Evolutionary conservation across 2,113 vertebrate species (phyloP).

Genomic region (Alaudala cheleensis): DNA sequence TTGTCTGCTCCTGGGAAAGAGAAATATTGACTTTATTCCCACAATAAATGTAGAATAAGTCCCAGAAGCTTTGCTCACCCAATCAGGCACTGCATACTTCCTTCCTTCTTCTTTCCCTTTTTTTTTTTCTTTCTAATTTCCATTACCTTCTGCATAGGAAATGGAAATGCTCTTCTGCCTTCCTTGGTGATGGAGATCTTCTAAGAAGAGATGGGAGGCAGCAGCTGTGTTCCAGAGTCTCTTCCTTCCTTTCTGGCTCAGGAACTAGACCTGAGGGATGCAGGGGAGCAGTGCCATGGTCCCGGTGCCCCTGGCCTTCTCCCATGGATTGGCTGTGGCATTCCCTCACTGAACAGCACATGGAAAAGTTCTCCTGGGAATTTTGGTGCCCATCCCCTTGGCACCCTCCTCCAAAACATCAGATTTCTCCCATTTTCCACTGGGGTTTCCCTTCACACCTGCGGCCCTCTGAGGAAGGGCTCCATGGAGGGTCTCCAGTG

Average conservation of each 20-base stretch:
- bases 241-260: background rate
- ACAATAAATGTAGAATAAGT: background rate
- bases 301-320: background rate
- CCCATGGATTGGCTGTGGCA: background rate
- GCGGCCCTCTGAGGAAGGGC: rapidly evolving
- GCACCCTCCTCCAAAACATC: background rate
- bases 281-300: background rate
- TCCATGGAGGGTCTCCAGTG: background rate
- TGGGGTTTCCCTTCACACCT: background rate
- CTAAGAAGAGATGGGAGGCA: background rate
- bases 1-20: background rate
- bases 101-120: background rate
- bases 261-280: background rate
- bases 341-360: background rate
- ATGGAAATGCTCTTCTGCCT: background rate
- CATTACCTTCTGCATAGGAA: background rate
- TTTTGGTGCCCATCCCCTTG: background rate
- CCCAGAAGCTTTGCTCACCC: background rate
- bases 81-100: rapidly evolving
- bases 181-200: background rate
- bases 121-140: too few species aligned
- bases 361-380: background rate
- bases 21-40: background rate
- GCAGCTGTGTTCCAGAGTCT: background rate
- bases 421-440: background rate